Evolutionary conservation across 1,140 invertebrate species (phyloP).

Genomic region (Calephelis nemesis): DNA sequence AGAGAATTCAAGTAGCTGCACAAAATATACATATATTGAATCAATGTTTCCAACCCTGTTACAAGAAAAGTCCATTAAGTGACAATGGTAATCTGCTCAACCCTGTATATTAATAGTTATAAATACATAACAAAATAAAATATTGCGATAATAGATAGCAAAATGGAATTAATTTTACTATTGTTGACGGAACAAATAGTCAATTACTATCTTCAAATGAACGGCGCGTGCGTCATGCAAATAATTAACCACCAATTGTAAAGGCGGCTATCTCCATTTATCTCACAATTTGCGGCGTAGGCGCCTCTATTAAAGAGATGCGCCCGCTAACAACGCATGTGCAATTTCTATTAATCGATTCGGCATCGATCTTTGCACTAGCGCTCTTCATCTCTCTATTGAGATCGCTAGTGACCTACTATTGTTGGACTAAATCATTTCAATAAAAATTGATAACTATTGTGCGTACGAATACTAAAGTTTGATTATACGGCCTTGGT

Average conservation of each 20-base stretch:
- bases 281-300: slow-evolving; percentile 70
- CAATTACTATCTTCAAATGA: slow-evolving; percentile 41
- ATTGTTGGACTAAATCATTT: slow-evolving; percentile 45
- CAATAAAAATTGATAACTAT: slow-evolving; percentile 50
- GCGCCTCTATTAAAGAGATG: slow-evolving; percentile 66
- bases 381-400: slow-evolving; percentile 68
- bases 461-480: slow-evolving; percentile 40
- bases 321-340: slow-evolving; percentile 41
- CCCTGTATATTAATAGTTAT: neutral
- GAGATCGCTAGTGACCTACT: slow-evolving; percentile 51
- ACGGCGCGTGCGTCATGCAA: slow-evolving; percentile 58
- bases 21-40: too few species aligned
- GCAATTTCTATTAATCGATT: slow-evolving; percentile 74
- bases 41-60: too few species aligned
- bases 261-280: slow-evolving; percentile 65
- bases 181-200: slow-evolving; percentile 45
- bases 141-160: neutral
- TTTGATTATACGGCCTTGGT: slow-evolving; percentile 43
- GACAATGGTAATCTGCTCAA: too few species aligned
- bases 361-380: slow-evolving; percentile 74
- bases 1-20: too few species aligned
- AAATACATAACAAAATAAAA: slow-evolving; percentile 6
- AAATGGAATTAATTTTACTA: slow-evolving; percentile 26
- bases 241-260: slow-evolving; percentile 73
- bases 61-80: too few species aligned